Evolutionary conservation across 2,797 vertebrate genomes (phyloP).

Genomic region (Masticophis lateralis): DNA sequence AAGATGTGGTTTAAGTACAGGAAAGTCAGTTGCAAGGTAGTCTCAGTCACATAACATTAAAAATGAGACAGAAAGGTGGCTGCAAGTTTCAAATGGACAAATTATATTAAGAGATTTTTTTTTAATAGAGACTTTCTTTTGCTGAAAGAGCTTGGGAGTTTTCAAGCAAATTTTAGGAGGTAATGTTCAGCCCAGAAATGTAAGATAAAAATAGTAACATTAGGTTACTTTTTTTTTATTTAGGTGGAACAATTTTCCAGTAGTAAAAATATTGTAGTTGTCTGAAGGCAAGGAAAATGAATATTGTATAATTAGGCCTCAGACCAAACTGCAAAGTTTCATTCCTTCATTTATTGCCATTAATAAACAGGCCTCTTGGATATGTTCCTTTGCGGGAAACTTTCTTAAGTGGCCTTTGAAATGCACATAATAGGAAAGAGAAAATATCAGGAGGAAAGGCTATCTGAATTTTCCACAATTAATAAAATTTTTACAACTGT

Average conservation of each 20-base stretch:
- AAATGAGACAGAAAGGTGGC: conserved; percentile 46
- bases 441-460: conserved; percentile 23
- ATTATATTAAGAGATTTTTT: conserved; percentile 47
- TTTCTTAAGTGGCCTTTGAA: conserved; percentile 24
- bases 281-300: conserved; percentile 59
- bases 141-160: conserved; percentile 49
- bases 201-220: conserved; percentile 56
- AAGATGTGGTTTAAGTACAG: conserved; percentile 51
- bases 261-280: conserved; percentile 61
- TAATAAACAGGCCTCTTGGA: conserved; percentile 42
- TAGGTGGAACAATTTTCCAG: conserved; percentile 62
- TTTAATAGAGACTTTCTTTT: conserved; percentile 23
- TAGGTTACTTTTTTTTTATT: conserved; percentile 38
- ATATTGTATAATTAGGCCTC: conserved; percentile 54
- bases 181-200: conserved; percentile 52
- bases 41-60: conserved; percentile 42
- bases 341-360: conserved; percentile 56
- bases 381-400: conserved; percentile 37
- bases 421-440: conserved; percentile 24
- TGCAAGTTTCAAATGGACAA: conserved; percentile 40
- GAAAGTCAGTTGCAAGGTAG: conserved; percentile 54
- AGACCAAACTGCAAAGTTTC: conserved; percentile 54
- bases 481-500: not conserved
- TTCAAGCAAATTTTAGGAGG: conserved; percentile 59
- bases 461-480: not conserved